Evolutionary conservation across 2,888 invertebrate genomes (phyloP).

Genomic region (Apodemia hepburni): DNA sequence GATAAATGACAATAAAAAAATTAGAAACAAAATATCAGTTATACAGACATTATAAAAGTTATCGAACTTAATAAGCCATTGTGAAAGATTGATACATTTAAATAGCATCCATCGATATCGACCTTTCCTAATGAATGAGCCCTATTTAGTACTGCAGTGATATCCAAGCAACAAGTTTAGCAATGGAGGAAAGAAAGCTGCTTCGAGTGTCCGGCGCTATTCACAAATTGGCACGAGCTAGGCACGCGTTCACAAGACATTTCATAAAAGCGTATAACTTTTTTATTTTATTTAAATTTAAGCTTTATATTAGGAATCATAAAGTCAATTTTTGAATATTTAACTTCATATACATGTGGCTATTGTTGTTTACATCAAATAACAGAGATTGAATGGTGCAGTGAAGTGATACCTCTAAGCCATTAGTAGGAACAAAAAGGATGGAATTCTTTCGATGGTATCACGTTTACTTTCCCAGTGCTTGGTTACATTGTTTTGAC

Average conservation of each 20-base stretch:
- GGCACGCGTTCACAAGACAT: constrained; percentile 56
- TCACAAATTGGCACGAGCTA: constrained; percentile 78
- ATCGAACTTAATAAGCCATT: background rate
- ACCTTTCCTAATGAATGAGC: constrained; percentile 36
- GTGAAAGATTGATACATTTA: background rate
- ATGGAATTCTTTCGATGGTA: constrained; percentile 56
- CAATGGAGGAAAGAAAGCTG: constrained; percentile 75
- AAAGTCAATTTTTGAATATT: constrained; percentile 27
- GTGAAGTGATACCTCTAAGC: constrained; percentile 59
- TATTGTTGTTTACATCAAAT: constrained; percentile 3
- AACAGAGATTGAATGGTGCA: constrained; percentile 67
- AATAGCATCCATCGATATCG: constrained; percentile 44
- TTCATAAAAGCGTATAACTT: constrained; percentile 38
- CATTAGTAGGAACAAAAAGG: constrained; percentile 64
- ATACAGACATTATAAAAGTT: background rate
- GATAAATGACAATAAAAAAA: no score
- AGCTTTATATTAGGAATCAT: constrained; percentile 25
- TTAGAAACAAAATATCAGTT: background rate
- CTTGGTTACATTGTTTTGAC: constrained; percentile 4
- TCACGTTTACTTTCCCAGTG: constrained; percentile 32
- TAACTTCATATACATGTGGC: constrained; percentile 21
- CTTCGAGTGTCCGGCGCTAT: constrained; percentile 71
- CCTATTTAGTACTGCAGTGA: constrained; percentile 61
- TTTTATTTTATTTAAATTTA: constrained; percentile 31
- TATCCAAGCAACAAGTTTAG: constrained; percentile 74